These are phyloP conservation scores for Uloborus plumipes DNA, from an alignment of 2,888 invertebrate species.

Conservation along the genomic window DNA sequence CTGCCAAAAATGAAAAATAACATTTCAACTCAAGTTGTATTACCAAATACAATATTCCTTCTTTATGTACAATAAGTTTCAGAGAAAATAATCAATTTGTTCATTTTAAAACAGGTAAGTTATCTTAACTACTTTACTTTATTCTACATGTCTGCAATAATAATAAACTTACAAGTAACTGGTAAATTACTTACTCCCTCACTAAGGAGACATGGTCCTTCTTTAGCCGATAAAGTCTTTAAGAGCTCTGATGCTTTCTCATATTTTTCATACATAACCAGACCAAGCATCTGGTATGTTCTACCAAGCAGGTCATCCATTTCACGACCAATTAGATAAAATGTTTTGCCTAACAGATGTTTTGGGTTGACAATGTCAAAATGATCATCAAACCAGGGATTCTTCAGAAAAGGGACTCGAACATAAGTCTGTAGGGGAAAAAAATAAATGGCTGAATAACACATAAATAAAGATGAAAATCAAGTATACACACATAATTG, in stretches of 20 bases:
- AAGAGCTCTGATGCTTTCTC: slow-evolving; percentile 70
- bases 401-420: slow-evolving; percentile 83
- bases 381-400: slow-evolving; percentile 89
- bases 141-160: too few species aligned
- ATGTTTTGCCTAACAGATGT: slow-evolving; percentile 85
- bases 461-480: too few species aligned
- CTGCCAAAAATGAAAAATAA: too few species aligned
- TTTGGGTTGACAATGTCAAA: slow-evolving; percentile 84
- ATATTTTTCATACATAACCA: slow-evolving; percentile 79
- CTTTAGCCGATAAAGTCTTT: slow-evolving; percentile 17
- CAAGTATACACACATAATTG: too few species aligned
- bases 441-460: not conserved
- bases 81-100: too few species aligned
- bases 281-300: slow-evolving; percentile 76
- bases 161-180: slow-evolving; percentile 1
- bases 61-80: too few species aligned
- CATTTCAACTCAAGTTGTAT: too few species aligned
- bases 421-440: slow-evolving; percentile 75
- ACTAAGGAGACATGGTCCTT: slow-evolving; percentile 17
- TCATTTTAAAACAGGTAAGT: too few species aligned
- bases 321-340: slow-evolving; percentile 72
- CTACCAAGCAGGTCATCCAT: slow-evolving; percentile 67
- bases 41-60: too few species aligned
- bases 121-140: too few species aligned
- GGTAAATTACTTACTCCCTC: slow-evolving; percentile 38